Conservation (phyloP, 2,113 vertebrate species). For the Ginglymostoma cirratum region DNA sequence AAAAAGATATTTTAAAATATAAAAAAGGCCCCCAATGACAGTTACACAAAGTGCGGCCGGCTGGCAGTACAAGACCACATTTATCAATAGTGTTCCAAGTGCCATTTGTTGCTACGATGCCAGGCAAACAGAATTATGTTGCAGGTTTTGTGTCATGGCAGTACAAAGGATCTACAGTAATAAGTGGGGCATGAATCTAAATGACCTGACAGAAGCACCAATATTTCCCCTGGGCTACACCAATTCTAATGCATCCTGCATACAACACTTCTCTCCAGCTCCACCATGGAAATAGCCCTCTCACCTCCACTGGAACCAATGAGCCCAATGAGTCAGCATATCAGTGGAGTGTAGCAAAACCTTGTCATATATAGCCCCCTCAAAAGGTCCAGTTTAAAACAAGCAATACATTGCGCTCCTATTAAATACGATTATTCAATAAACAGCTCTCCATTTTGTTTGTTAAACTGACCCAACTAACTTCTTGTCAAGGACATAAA, state of each 20-base stretch:
- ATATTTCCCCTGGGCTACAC: background rate
- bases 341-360: background rate
- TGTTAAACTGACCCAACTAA: background rate
- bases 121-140: background rate
- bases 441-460: background rate
- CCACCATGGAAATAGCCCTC: background rate
- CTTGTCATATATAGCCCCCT: background rate
- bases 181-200: slow-evolving; percentile 3
- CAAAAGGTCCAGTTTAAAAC: background rate
- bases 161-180: background rate
- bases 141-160: background rate
- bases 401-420: background rate
- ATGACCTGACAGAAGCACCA: slow-evolving; percentile 6
- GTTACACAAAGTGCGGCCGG: background rate
- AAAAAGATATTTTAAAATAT: background rate
- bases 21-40: background rate
- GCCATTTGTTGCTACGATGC: background rate
- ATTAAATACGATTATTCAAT: background rate
- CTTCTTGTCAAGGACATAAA: background rate
- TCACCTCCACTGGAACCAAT: background rate
- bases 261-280: background rate
- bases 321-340: background rate
- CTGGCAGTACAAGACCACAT: background rate
- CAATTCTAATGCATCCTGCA: background rate
- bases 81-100: background rate